Percentiles rank a stretch among this genome's conserved stretches.
Evolutionary conservation across 2,888 invertebrate species (phyloP).

Genomic region (Ochlodes sylvanus): DNA sequence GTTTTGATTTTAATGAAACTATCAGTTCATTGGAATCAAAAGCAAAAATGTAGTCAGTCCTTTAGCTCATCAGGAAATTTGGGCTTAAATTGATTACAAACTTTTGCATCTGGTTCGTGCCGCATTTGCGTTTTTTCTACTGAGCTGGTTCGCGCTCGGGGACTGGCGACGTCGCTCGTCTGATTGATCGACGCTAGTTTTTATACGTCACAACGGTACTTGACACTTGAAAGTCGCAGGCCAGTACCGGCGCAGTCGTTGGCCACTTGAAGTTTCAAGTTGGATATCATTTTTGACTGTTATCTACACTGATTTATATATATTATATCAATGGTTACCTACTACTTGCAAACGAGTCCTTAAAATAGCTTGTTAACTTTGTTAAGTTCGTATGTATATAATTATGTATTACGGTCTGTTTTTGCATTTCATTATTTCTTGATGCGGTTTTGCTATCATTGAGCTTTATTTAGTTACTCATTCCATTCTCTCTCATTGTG

Average conservation of each 20-base stretch:
- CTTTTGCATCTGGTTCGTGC: background rate
- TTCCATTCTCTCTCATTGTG: no score
- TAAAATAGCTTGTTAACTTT: no score
- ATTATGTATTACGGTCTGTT: no score
- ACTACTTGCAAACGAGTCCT: no score
- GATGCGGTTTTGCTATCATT: no score
- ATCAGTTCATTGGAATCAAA: no score
- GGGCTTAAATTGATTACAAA: background rate
- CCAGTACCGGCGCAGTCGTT: background rate
- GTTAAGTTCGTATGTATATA: no score
- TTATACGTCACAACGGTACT: conserved; percentile 29
- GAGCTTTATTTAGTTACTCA: no score
- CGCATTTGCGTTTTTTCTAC: background rate
- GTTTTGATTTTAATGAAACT: no score
- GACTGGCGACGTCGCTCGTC: background rate
- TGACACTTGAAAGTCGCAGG: conserved; percentile 12
- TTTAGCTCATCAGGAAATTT: background rate
- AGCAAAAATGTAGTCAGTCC: no score
- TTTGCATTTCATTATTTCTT: no score
- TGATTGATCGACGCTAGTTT: conserved; percentile 26
- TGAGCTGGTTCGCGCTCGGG: background rate
- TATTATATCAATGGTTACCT: no score
- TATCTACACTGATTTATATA: background rate
- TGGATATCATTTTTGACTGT: background rate
- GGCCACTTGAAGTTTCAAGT: background rate